phyloP scores from a whole-genome alignment of 2,797 vertebrate species.

The Anabacerthia variegaticeps region DNA sequence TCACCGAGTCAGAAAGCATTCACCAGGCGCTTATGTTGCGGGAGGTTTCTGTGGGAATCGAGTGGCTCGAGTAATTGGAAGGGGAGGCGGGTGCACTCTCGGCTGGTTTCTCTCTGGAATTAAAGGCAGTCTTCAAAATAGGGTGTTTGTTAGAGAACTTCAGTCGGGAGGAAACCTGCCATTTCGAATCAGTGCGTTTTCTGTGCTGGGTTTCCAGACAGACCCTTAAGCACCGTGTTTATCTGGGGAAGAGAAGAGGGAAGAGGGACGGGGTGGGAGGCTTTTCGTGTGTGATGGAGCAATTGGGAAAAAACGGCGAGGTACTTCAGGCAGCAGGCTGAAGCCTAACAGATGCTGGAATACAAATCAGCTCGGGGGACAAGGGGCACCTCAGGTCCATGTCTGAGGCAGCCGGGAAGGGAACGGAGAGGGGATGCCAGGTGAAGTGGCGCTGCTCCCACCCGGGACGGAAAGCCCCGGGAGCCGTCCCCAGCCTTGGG shows the following conservation, averaged over 20 bases:
- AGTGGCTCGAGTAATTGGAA: conserved; percentile 7
- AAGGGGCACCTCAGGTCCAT: not conserved
- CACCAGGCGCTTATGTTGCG: not conserved
- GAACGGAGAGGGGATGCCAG: not conserved
- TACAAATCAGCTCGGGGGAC: not conserved
- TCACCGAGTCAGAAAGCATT: conserved; percentile 35
- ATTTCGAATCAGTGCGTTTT: conserved; percentile 27
- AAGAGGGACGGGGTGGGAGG: not conserved
- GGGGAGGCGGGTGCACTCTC: not conserved
- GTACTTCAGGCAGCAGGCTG: not conserved
- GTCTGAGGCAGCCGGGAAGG: not conserved
- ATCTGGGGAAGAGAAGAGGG: not conserved
- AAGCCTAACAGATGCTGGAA: not conserved
- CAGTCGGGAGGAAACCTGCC: conserved; percentile 4
- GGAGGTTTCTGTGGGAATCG: conserved; percentile 41
- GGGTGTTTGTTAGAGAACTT: not conserved
- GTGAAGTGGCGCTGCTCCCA: not conserved
- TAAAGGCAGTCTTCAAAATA: conserved; percentile 8
- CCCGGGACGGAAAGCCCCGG: not conserved
- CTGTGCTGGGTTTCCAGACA: not conserved
- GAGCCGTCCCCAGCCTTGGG: conserved; percentile 24
- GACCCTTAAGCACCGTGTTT: not conserved
- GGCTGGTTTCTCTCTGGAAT: conserved; percentile 9
- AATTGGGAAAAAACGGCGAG: not conserved
- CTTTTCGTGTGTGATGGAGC: not conserved